Evolutionary conservation across 2,113 vertebrate genomes (phyloP).

Genomic region (Carlito syrichta): DNA sequence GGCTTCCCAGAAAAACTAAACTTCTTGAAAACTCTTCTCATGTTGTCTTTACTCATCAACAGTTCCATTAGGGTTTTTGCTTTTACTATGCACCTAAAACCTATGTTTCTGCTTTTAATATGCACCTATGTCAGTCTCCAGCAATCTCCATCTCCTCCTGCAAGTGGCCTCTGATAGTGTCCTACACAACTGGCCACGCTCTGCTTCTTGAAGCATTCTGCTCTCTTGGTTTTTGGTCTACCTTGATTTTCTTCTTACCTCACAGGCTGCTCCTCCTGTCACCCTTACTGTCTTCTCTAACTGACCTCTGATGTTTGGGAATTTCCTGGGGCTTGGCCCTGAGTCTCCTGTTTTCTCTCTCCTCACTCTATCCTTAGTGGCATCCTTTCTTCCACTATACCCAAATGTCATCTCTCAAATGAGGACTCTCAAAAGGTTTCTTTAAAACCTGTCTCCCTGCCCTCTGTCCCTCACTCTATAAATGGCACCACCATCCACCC

Average conservation of each 20-base stretch:
- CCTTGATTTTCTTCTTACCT: background rate
- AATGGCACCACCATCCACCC: background rate
- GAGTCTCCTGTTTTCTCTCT: background rate
- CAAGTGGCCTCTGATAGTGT: background rate
- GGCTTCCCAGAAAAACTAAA: background rate
- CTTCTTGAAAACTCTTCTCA: background rate
- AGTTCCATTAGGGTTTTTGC: background rate
- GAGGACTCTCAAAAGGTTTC: background rate
- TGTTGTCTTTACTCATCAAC: background rate
- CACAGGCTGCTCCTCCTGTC: background rate
- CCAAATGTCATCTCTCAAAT: background rate
- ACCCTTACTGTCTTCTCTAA: background rate
- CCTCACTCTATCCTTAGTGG: background rate
- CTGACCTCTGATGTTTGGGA: background rate
- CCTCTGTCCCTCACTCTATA: background rate
- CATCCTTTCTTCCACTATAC: background rate
- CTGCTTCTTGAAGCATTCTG: background rate
- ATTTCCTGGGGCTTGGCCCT: background rate
- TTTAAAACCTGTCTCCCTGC: background rate
- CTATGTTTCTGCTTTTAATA: no score
- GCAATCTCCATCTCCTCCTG: background rate
- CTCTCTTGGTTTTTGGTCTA: background rate
- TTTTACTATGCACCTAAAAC: background rate
- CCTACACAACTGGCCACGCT: background rate
- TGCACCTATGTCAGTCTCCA: background rate